Evolutionary conservation across 2,113 vertebrate genomes (phyloP).

Genomic region (Chloropsis hardwickii): DNA sequence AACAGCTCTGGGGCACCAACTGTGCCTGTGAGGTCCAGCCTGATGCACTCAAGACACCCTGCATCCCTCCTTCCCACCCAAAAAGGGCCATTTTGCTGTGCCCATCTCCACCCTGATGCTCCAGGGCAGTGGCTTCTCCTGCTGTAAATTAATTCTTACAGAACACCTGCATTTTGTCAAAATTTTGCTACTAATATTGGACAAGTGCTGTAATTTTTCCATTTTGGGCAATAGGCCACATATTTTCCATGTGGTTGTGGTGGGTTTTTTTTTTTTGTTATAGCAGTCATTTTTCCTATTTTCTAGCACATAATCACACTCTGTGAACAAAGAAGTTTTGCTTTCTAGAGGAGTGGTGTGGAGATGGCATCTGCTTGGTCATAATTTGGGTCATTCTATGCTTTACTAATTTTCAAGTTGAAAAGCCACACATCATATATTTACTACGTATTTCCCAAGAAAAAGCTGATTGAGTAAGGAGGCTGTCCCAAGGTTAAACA

Average conservation of each 20-base stretch:
- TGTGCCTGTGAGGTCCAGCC: accelerated
- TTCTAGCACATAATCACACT: neutral
- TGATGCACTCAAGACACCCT: neutral
- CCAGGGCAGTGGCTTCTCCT: neutral
- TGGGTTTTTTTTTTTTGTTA: neutral
- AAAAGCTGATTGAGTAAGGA: neutral
- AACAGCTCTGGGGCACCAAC: accelerated
- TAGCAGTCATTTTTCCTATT: neutral
- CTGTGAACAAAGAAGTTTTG: neutral
- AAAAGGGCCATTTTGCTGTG: neutral
- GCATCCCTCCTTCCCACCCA: neutral
- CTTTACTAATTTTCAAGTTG: neutral
- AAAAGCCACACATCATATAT: neutral
- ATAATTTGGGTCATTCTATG: neutral
- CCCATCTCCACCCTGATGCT: neutral
- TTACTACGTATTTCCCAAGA: neutral
- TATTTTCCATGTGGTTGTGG: neutral
- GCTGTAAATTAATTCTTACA: neutral
- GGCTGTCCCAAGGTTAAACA: neutral
- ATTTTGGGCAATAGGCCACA: neutral
- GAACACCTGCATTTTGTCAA: neutral
- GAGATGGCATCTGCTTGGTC: neutral
- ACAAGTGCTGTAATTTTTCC: neutral
- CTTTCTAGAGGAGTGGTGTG: neutral
- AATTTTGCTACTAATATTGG: neutral